Conservation (phyloP, 2,797 vertebrate genomes). For the Rhinophrynus dorsalis region DNA sequence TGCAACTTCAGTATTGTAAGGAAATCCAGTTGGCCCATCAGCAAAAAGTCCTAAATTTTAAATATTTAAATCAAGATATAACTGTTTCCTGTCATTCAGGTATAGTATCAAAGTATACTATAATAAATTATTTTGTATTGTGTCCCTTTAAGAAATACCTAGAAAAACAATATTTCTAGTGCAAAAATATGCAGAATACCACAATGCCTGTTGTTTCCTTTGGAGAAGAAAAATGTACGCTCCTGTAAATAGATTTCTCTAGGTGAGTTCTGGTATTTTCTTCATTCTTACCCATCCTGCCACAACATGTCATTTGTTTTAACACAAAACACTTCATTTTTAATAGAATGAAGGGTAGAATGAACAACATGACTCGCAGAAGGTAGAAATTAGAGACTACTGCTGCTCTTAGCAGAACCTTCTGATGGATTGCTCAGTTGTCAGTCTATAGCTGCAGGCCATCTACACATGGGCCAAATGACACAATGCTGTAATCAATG, state of each 20-base stretch:
- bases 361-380: not conserved
- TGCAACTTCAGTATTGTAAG: too few species aligned
- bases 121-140: too few species aligned
- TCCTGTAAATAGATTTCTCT: not conserved
- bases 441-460: conserved; percentile 43
- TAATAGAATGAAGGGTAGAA: not conserved
- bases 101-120: too few species aligned
- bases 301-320: conserved; percentile 41
- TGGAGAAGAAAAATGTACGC: not conserved
- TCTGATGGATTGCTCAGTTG: conserved; percentile 35
- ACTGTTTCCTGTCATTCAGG: too few species aligned
- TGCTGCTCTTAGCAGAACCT: conserved; percentile 8
- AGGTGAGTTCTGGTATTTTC: not conserved
- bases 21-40: too few species aligned
- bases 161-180: too few species aligned
- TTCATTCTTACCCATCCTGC: conserved; percentile 10
- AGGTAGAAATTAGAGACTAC: conserved; percentile 29
- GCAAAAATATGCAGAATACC: too few species aligned
- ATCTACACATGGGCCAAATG: conserved; percentile 6
- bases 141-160: too few species aligned
- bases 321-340: conserved; percentile 35
- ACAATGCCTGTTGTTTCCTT: too few species aligned
- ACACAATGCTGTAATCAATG: conserved; percentile 39
- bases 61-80: too few species aligned
- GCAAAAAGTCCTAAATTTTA: too few species aligned